Conservation (phyloP, 2,888 invertebrate genomes). For the Hypselothyrea guttata region DNA sequence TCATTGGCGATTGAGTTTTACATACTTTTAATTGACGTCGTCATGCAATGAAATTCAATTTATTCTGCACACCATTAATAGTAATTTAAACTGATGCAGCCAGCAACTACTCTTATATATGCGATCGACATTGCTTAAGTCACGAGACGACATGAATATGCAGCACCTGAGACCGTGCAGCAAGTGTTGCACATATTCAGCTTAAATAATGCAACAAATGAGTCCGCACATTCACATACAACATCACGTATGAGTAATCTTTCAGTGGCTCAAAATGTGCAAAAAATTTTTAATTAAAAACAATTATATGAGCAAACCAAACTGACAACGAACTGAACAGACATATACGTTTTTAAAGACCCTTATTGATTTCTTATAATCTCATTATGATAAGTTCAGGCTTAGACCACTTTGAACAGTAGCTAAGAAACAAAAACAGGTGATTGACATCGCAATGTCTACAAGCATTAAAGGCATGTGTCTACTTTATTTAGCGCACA, state of each 20-base stretch:
- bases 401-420: no score
- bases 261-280: neutral
- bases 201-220: no score
- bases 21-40: conserved; percentile 80
- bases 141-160: conserved; percentile 32
- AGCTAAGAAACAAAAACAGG: no score
- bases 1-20: conserved; percentile 80
- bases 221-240: no score
- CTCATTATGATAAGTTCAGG: no score
- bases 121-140: conserved; percentile 13
- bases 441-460: no score
- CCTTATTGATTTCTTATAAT: no score
- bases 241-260: no score
- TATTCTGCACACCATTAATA: conserved; percentile 71
- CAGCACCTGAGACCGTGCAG: conserved; percentile 12
- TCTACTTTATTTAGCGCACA: no score
- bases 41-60: conserved; percentile 80
- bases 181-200: neutral
- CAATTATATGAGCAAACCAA: conserved; percentile 4
- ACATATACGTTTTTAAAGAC: no score
- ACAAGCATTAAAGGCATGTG: no score
- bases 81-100: conserved; percentile 67
- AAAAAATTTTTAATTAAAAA: neutral
- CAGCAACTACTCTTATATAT: conserved; percentile 14
- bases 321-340: no score